Evolutionary conservation across 2,888 invertebrate genomes (phyloP).

Genomic region (Embidobia sp.): DNA sequence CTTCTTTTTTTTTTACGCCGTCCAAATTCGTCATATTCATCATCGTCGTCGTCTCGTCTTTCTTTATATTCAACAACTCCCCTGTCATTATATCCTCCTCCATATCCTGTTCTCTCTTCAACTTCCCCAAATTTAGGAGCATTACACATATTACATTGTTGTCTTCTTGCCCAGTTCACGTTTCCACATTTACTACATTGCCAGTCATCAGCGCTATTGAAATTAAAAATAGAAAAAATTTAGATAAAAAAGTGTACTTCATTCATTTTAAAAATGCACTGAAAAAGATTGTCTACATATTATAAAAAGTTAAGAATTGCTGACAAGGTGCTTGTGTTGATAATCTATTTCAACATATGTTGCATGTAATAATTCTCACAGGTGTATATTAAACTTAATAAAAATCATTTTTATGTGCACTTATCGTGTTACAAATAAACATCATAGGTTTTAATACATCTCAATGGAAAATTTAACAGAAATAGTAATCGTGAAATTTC

Average conservation of each 20-base stretch:
- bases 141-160: slow-evolving; percentile 99
- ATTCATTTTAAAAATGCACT: no score
- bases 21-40: slow-evolving; percentile 97
- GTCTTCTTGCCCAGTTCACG: slow-evolving; percentile 98
- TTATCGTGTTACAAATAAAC: no score
- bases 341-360: no score
- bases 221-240: slow-evolving; percentile 1
- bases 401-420: no score
- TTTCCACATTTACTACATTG: slow-evolving; percentile 99
- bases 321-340: no score
- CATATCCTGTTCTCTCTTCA: slow-evolving; percentile 91
- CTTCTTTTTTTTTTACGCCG: slow-evolving; percentile 84
- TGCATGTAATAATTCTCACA: no score
- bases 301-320: no score
- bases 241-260: not conserved
- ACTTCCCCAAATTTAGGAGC: slow-evolving; percentile 98
- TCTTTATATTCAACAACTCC: slow-evolving; percentile 98
- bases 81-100: slow-evolving; percentile 97
- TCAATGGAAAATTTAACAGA: no score
- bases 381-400: no score
- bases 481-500: no score
- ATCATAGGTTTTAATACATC: no score
- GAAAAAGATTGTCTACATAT: no score
- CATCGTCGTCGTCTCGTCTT: slow-evolving; percentile 91
- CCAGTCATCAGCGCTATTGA: slow-evolving; percentile 97